Evolutionary conservation across 2,888 invertebrate species (phyloP), one percentile per base, ranked within the genome.

Genomic region (Desoria tigrina): DNA sequence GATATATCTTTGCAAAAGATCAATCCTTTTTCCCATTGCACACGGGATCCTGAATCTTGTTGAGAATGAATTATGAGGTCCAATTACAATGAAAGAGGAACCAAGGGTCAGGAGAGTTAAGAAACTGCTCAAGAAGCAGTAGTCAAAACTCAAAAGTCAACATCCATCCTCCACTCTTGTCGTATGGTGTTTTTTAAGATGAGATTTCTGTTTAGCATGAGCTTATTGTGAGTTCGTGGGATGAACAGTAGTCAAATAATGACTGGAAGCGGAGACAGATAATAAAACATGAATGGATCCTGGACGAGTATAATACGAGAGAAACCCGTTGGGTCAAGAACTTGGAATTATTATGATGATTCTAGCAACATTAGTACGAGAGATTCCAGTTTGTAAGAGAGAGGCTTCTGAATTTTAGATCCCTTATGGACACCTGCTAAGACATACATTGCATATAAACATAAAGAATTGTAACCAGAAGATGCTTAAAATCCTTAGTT

Each of bases 61-160:
- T 11, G 39, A 32, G 58, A 45, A 65, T 69, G 68, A 69, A 65
- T 65, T 69, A 69, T 69, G 65, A 61, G 60, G 45, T 53, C 65
- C 65, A 65, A 65, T 65, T 65, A 69, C 65, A 45, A 21, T 45
- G 45, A 45, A 45, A 45, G n/a, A n/a, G n/a, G n/a, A 45, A 45
- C 45, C 9, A 45, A 45, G 45, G 45, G 45, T 45, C 45, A 45
- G 16, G 16, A 45, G 4, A 9, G 6, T n/a, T 16, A 45, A 45
- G 45, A 45, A 6, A 45, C 9, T 6, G 6, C n/a, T 45, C 45
- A 16, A 45, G 45, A 6, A 45, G 45, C 16, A 9, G n/a, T 18
- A 45, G 45, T 4, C 4, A 11, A 4, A 7, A 32, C 32, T 32
- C n/a, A n/a, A n/a, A n/a, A 32, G 32, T 32, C 32, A 32, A 11